Conservation (phyloP, 92 coral and sea anemone genomes). For the Siderastrea siderea region DNA sequence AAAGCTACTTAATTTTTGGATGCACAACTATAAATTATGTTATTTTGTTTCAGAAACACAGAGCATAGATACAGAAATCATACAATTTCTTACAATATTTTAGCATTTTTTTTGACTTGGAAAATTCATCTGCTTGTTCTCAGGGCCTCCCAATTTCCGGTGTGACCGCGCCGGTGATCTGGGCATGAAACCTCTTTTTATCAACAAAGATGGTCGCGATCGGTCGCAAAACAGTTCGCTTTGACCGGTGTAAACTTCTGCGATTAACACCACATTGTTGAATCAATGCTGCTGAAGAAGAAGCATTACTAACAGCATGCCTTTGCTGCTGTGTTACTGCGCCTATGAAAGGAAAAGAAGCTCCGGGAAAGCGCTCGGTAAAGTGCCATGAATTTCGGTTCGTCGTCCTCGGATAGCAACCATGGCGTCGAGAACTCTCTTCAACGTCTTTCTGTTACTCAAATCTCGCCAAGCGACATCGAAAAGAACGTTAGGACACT, state of each 20-base stretch:
- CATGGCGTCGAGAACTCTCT: slow-evolving; percentile 28
- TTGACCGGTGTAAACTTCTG: neutral
- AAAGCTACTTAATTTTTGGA: no score
- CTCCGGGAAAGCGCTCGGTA: neutral
- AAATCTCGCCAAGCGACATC: slow-evolving; percentile 63
- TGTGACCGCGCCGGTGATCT: slow-evolving; percentile 20
- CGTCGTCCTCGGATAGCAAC: slow-evolving; percentile 27
- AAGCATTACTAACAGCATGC: slow-evolving; percentile 7
- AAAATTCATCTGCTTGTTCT: slow-evolving; percentile 10
- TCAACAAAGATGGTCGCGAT: slow-evolving; percentile 51
- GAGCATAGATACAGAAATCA: no score
- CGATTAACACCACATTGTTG: neutral
- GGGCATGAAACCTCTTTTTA: slow-evolving; percentile 26
- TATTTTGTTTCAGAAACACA: no score
- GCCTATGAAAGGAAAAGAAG: slow-evolving; percentile 29
- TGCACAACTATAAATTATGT: no score
- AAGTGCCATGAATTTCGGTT: slow-evolving; percentile 48
- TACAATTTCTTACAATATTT: no score
- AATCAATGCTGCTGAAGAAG: neutral
- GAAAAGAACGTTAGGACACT: slow-evolving; percentile 67
- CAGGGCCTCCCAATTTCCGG: slow-evolving; percentile 5
- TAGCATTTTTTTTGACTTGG: neutral
- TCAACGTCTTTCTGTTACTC: slow-evolving; percentile 61
- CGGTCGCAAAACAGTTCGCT: neutral
- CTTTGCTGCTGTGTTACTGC: slow-evolving; percentile 21